These are phyloP conservation scores for Heliconius cydno DNA, from an alignment of 2,888 invertebrate genomes.

Conservation along the genomic window DNA sequence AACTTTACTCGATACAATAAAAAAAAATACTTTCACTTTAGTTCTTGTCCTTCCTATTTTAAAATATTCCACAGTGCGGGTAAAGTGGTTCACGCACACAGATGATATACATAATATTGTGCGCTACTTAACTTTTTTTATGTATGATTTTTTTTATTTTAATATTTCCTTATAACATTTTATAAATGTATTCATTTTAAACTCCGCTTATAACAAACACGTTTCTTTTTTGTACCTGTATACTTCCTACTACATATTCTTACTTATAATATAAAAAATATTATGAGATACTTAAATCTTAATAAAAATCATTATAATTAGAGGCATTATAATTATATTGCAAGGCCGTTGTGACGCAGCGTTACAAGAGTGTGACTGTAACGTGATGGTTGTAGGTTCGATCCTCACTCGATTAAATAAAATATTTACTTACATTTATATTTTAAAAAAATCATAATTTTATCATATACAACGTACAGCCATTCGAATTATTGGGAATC, in stretches of 20 bases:
- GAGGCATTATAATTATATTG: too few relatives aligned
- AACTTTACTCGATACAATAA: background rate
- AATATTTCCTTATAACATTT: background rate
- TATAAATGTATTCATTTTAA: background rate
- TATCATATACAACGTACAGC: too few relatives aligned
- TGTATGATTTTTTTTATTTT: background rate
- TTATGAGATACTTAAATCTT: background rate
- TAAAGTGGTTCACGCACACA: background rate
- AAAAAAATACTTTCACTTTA: background rate
- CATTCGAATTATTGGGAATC: too few relatives aligned
- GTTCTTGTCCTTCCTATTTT: slow-evolving; percentile 38
- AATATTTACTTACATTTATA: too few relatives aligned
- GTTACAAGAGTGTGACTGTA: too few relatives aligned
- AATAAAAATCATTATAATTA: too few relatives aligned
- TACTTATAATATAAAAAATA: background rate
- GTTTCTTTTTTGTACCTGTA: background rate
- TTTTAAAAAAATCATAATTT: too few relatives aligned
- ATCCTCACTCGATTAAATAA: too few relatives aligned
- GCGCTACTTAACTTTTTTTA: background rate
- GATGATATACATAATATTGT: background rate
- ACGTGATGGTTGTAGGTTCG: too few relatives aligned
- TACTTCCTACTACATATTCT: background rate
- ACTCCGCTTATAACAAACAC: background rate
- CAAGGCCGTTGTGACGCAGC: too few relatives aligned
- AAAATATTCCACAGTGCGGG: slow-evolving; percentile 38